Percentiles rank a stretch among this genome's conserved stretches.
Evolutionary conservation across 2,113 vertebrate genomes (phyloP).

Genomic region (Lepus timidus): DNA sequence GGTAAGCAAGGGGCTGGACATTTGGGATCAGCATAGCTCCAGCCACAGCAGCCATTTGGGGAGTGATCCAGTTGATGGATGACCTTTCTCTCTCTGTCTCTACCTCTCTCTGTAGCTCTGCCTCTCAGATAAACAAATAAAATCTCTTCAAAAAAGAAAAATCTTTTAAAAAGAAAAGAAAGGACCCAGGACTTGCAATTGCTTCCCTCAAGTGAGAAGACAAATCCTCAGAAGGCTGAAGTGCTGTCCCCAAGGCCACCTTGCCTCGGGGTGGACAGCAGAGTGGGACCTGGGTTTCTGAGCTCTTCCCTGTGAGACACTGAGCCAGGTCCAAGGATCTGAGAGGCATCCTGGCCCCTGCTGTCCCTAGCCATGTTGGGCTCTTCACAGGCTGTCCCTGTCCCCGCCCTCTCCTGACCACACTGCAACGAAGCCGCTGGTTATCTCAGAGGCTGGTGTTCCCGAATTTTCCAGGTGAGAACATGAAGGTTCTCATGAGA

Average conservation of each 20-base stretch:
- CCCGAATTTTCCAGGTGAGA: neutral
- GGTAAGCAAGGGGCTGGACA: rapidly evolving
- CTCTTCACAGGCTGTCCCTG: neutral
- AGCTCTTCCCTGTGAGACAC: neutral
- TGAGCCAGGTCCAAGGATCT: neutral
- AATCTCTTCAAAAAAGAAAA: neutral
- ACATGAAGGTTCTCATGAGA: neutral
- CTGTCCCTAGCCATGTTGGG: rapidly evolving
- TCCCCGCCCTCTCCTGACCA: rapidly evolving
- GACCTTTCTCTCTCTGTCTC: too few relatives aligned
- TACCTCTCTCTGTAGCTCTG: too few relatives aligned
- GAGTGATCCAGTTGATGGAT: too few relatives aligned
- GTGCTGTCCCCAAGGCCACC: neutral
- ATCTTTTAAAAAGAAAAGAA: neutral
- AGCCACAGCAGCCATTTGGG: too few relatives aligned
- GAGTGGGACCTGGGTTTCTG: neutral
- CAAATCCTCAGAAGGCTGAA: neutral
- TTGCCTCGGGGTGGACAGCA: neutral
- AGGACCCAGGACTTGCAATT: neutral
- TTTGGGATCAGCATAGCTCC: too few relatives aligned
- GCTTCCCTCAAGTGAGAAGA: conserved; percentile 5
- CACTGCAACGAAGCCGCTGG: too few relatives aligned
- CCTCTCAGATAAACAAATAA: too few relatives aligned
- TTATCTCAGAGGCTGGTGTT: neutral
- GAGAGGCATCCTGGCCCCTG: neutral